Evolutionary conservation across 2,888 invertebrate species (phyloP).

Genomic region (Xylota segnis): DNA sequence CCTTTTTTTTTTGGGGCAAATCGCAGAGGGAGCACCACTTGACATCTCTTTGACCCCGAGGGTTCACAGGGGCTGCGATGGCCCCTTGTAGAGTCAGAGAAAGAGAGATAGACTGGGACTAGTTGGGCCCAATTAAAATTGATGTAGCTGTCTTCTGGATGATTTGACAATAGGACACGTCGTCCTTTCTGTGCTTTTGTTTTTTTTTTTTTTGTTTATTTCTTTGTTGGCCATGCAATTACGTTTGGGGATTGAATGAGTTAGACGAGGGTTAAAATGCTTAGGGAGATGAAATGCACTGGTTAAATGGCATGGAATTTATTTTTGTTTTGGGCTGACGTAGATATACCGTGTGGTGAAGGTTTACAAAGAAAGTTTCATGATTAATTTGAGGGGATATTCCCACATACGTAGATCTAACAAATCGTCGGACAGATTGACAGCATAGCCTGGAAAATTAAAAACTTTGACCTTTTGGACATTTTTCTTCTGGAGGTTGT

Average conservation of each 20-base stretch:
- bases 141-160: slow-evolving; percentile 73
- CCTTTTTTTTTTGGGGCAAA: slow-evolving; percentile 40
- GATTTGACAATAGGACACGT: slow-evolving; percentile 69
- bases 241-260: slow-evolving; percentile 68
- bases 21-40: slow-evolving; percentile 34
- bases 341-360: slow-evolving; percentile 30
- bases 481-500: background rate
- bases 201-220: slow-evolving; percentile 36
- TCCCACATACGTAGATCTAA: background rate
- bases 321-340: slow-evolving; percentile 53
- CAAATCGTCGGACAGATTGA: slow-evolving; percentile 28
- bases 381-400: slow-evolving; percentile 47
- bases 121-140: slow-evolving; percentile 74
- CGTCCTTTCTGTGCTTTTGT: slow-evolving; percentile 31
- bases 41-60: slow-evolving; percentile 59
- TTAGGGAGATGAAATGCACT: slow-evolving; percentile 47
- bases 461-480: slow-evolving; percentile 19
- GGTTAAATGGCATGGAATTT: slow-evolving; percentile 63
- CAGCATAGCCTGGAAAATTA: background rate
- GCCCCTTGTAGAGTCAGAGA: slow-evolving; percentile 50
- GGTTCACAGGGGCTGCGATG: slow-evolving; percentile 60
- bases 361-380: slow-evolving; percentile 35
- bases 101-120: slow-evolving; percentile 40
- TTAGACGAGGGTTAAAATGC: slow-evolving; percentile 59
- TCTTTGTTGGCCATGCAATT: slow-evolving; percentile 66